Base-by-base conservation (phyloP, 2,113 vertebrate species). In the Piprites chloris region DNA sequence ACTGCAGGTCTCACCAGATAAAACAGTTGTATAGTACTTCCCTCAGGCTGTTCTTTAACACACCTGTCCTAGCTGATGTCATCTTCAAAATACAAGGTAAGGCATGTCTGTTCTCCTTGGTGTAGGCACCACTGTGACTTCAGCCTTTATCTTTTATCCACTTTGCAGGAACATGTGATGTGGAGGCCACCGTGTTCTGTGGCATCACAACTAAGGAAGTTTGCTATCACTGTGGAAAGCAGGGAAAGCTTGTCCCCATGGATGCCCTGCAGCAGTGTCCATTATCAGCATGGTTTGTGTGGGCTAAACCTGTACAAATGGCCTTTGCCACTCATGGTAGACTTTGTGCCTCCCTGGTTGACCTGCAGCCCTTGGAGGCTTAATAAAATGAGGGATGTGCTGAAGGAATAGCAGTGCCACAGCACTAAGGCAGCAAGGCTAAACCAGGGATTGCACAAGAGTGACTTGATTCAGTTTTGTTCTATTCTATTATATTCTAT, bases 1-100 rank as follows among this genome's bases (percentile, higher is more conserved):
- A 98, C 67, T 97, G 94, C 93, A 97, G 91, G 42, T 96, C 97
- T 69, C 97, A 97, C 62, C 97, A 98, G 92, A 89, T 97, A 52
- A 96, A 92, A 76, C 94, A 22, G 30, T 95, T 98, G 61, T 98
- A 97, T 50, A 98, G 96, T 41, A 99, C 98, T 80, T 99, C 99
- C 67, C 98, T 99, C 53, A 99, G 98, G 92, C 98, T 98, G 95
- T 99, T 99, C 93, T 99, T 99, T 96, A 99, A 99, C 82, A 99
- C 98, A 4, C 98, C 99, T 63, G 97, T 99, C 52, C 98, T 99
- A 85, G 99, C 99, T 37, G 99, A 99, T 95, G 99, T 99, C 94
- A 99, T 99, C 97, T 99, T 99, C 92, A 99, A 99, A 98, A 98
- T 99, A 97, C 99, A 99, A 99, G 99, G 99, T 99, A 98, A 0